phyloP scores from a whole-genome alignment of 2,888 invertebrate genomes.

The Megamerina dolium region DNA sequence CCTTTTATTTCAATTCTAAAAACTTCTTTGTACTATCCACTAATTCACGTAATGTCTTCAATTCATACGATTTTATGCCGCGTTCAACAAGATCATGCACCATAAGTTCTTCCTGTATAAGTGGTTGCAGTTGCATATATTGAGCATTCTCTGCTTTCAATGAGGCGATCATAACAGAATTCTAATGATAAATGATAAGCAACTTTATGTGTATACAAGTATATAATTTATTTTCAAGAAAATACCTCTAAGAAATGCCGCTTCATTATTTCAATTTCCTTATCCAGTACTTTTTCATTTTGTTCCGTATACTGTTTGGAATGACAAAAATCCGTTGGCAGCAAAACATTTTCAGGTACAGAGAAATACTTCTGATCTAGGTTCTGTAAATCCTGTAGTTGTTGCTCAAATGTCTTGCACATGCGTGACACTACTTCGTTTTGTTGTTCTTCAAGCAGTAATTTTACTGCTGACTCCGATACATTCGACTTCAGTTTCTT shows the following conservation, averaged over 20 bases:
- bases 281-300: conserved; percentile 28
- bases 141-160: conserved; percentile 26
- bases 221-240: neutral
- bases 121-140: conserved; percentile 19
- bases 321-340: conserved; percentile 31
- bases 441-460: conserved; percentile 17
- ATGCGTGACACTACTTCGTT: conserved; percentile 25
- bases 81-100: too few species aligned
- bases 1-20: too few species aligned
- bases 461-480: conserved; percentile 24
- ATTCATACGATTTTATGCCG: too few species aligned
- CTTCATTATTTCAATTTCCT: conserved; percentile 26
- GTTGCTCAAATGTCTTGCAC: too few species aligned
- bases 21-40: too few species aligned
- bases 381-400: conserved; percentile 23
- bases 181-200: conserved; percentile 17
- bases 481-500: conserved; percentile 11
- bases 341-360: conserved; percentile 38
- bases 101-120: conserved; percentile 23
- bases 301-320: conserved; percentile 24
- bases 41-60: too few species aligned
- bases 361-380: conserved; percentile 33
- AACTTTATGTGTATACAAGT: conserved; percentile 2
- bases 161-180: conserved; percentile 24
- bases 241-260: conserved; percentile 31